Conservation (phyloP, 2,888 invertebrate genomes). For the Sinohyriopsis cumingii region DNA sequence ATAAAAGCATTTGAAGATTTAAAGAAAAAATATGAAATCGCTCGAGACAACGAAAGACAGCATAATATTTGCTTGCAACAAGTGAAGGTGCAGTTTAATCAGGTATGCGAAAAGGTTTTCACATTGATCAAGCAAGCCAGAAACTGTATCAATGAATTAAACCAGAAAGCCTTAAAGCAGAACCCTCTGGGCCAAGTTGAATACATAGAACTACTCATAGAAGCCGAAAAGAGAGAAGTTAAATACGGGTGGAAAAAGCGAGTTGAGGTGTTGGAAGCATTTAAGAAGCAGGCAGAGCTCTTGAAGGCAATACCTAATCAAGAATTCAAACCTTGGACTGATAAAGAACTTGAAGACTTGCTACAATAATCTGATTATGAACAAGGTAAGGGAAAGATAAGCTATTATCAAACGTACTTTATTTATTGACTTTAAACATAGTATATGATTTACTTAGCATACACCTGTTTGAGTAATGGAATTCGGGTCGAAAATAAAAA, state of each 20-base stretch:
- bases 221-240: constrained; percentile 26
- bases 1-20: constrained; percentile 22
- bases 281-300: constrained; percentile 8
- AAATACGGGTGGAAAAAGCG: constrained; percentile 16
- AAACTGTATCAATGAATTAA: constrained; percentile 20
- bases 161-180: constrained; percentile 25
- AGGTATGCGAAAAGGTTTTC: constrained; percentile 6
- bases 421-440: too few relatives aligned
- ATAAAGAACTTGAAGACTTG: too few relatives aligned
- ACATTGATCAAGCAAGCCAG: too few relatives aligned
- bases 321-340: too few relatives aligned
- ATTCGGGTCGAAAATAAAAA: too few relatives aligned
- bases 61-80: constrained; percentile 12
- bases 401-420: too few relatives aligned
- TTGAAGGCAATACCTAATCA: too few relatives aligned
- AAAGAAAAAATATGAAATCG: background rate
- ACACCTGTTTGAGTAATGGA: too few relatives aligned
- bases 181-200: constrained; percentile 24
- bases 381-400: too few relatives aligned
- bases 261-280: constrained; percentile 4
- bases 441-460: too few relatives aligned
- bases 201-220: constrained; percentile 31
- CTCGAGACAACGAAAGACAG: constrained; percentile 11
- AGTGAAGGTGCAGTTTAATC: constrained; percentile 17
- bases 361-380: too few relatives aligned